Evolutionary conservation across 2,113 vertebrate genomes (phyloP), one percentile per base, ranked within the genome.

Genomic region (Eretmochelys imbricata): DNA sequence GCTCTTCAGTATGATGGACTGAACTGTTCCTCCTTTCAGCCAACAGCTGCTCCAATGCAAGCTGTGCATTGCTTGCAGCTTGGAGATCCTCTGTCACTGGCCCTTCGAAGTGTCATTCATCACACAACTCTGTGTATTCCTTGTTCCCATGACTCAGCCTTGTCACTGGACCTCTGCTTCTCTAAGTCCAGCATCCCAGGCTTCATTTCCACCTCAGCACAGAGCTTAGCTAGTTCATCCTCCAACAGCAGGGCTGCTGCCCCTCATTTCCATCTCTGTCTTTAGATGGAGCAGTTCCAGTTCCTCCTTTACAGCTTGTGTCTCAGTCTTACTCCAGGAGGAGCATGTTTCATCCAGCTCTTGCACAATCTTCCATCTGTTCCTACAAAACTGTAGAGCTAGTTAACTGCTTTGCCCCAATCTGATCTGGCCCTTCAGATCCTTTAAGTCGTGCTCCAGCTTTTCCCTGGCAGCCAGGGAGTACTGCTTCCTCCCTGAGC

Each of bases 21-120:
- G 72, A 75, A 22, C 10, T 42, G 20, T 75, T 75, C 72, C 88
- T 91, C 35, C 49, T 6, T 57, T 10, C 46, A 62, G 8, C 2
- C n/a, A 42, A 89, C 10, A 69, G 1, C 1, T 83, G 10, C 6
- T 5, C 2, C 1, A 0, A 1, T 50, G 85, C 25, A 1, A 54
- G 53, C 84, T 94, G 92, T 62, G 4, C 9, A n/a, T 82, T 75
- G 20, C 19, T 89, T 90, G 79, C 22, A 69, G 6, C 1, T 29
- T 92, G 50, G 9, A 62, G 16, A 81, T 62, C 1, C 0, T 72
- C 35, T 83, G 62, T 62, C 85, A 8, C 4, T 90, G 10, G 2
- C 10, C 38, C 78, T 59, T 62, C 59, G 16, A 62, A 31, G 59
- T 62, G 59, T 31, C 59, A 62, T 62, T 31, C 35, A 13, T 65